These are phyloP conservation scores for Pithys albifrons DNA, from an alignment of 2,113 vertebrate species.

Conservation along the genomic window DNA sequence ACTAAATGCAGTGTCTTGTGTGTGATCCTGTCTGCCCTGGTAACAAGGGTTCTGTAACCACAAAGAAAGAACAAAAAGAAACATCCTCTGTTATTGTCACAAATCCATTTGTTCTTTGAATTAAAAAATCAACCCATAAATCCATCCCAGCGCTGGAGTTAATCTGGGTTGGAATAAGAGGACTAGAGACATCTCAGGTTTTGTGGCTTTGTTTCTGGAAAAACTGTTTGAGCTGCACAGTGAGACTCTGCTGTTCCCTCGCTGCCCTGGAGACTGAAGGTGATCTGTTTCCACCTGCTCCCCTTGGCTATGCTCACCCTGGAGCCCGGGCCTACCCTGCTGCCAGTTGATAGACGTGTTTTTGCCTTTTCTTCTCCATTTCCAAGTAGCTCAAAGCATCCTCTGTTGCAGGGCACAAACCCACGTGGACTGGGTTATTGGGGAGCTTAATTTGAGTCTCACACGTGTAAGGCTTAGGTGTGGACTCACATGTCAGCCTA, in stretches of 20 bases:
- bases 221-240: neutral
- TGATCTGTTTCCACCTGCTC: neutral
- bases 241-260: neutral
- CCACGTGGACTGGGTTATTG: neutral
- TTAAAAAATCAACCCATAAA: neutral
- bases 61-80: neutral
- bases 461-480: neutral
- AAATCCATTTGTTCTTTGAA: neutral
- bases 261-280: fast-evolving
- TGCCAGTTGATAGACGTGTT: fast-evolving
- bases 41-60: neutral
- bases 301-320: neutral
- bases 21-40: neutral
- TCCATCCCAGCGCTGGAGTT: neutral
- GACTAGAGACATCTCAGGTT: neutral
- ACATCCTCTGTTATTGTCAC: neutral
- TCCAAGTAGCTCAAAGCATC: neutral
- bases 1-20: neutral
- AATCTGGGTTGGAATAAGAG: neutral
- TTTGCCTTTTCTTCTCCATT: neutral
- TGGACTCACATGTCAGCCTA: neutral
- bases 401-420: neutral
- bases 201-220: neutral
- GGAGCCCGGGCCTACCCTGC: neutral
- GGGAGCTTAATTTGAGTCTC: neutral